Evolutionary conservation across 2,797 vertebrate genomes (phyloP), one percentile per base, ranked within the genome.

Genomic region (Leptatherina wallacei): DNA sequence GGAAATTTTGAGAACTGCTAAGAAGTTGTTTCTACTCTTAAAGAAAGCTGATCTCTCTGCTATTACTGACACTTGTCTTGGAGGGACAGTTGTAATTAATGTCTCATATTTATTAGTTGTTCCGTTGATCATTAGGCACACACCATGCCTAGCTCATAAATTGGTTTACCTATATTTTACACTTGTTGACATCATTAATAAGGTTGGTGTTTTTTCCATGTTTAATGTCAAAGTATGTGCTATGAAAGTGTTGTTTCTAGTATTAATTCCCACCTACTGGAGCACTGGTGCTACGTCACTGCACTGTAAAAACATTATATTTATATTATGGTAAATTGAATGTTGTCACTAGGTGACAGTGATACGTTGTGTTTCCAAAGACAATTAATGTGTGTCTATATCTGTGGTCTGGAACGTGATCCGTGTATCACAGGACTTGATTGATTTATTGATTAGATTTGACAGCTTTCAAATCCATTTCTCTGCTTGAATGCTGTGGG

Each of bases 51-150:
- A 59, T 3, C 59, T 13, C 4, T 24, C 16, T 38, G 22, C 47
- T 57, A 14, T 3, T 47, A 22, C 51, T 65, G 69, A 59, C 12
- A 8, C 38, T 61, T 57, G 35, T 32, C 33, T 67, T 24, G 8
- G 47, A 49, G 20, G 20, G 7, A 49, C 18, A 49, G 47, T 3
- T n/a, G 47, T 22, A 22, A 22, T 22, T n/a, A 10, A 20, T 7
- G 18, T 44, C 38, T 40, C 18, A 47, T 20, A 6, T 47, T 47
- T 47, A 47, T 47, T 49, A 49, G 20, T 49, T 22, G 44, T 49
- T n/a, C 13, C 44, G 9, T 20, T 49, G 8, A 22, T 9, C 47
- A 49, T 2, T n/a, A n/a, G 20, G 20, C 18, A 20, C 10, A 6
- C 9, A 11, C 47, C 22, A 11, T 22, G 10, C 49, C 11, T 11